These are phyloP conservation scores for Chromis chromis DNA, from an alignment of 2,797 vertebrate species.

Conservation along the genomic window DNA sequence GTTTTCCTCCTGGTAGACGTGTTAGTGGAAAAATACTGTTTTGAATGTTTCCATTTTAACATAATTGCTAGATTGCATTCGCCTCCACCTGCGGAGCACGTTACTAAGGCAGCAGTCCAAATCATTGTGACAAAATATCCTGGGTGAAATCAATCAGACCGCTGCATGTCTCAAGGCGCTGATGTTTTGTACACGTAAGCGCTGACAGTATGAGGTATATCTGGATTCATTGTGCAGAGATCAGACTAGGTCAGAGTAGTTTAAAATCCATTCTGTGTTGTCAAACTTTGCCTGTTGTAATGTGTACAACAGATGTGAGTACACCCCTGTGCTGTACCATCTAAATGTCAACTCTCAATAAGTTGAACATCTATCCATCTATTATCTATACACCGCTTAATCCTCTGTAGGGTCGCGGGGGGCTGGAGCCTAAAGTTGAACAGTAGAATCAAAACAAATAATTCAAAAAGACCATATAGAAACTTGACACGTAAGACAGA, in stretches of 20 bases:
- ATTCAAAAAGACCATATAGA: too few species aligned
- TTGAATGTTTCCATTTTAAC: slow-evolving; percentile 42
- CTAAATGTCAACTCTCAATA: too few species aligned
- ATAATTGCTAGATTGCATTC: slow-evolving; percentile 17
- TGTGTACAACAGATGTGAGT: too few species aligned
- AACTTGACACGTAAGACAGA: too few species aligned
- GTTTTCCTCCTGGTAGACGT: slow-evolving; percentile 33
- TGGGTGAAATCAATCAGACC: slow-evolving; percentile 33
- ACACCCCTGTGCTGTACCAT: too few species aligned
- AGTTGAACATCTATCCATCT: too few species aligned
- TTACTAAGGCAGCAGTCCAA: slow-evolving; percentile 12
- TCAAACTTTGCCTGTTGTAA: background rate
- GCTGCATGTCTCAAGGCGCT: background rate
- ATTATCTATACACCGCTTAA: too few species aligned
- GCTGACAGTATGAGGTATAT: slow-evolving; percentile 4
- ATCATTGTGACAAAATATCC: slow-evolving; percentile 27
- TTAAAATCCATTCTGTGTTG: background rate
- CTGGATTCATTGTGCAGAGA: slow-evolving; percentile 7
- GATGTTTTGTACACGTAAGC: slow-evolving; percentile 14
- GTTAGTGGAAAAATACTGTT: slow-evolving; percentile 20
- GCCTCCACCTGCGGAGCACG: slow-evolving; percentile 38
- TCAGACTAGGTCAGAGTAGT: slow-evolving; percentile 5
- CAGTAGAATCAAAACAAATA: too few species aligned
- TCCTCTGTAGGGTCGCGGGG: too few species aligned
- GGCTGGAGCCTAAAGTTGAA: too few species aligned